These are phyloP conservation scores for Rhopilema esculentum DNA, from an alignment of 30 jellyfish, hydroid and myxozoan species.

Conservation along the genomic window DNA sequence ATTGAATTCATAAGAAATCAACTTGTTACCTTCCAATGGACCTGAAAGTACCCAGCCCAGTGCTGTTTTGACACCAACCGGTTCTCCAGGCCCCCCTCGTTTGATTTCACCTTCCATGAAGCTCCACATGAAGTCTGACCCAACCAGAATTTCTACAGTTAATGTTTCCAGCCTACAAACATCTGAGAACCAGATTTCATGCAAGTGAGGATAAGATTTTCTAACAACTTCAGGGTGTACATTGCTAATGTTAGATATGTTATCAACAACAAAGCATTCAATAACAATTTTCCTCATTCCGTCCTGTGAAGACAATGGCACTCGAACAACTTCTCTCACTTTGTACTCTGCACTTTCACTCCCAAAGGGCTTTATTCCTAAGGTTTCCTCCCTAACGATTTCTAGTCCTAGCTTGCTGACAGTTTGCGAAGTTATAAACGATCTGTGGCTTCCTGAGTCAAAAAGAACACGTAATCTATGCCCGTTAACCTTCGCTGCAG, in stretches of 20 bases:
- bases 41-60: slow-evolving; percentile 32
- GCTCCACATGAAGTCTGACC: neutral
- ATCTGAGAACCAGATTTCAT: slow-evolving; percentile 18
- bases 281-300: neutral
- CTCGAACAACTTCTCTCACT: neutral
- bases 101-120: slow-evolving; percentile 7
- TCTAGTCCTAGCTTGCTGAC: too few species aligned
- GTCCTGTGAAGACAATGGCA: neutral
- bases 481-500: slow-evolving; percentile 5
- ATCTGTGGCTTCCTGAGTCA: too few species aligned
- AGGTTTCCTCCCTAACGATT: too few species aligned
- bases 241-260: neutral
- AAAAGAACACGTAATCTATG: too few species aligned
- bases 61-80: slow-evolving; percentile 13
- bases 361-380: too few species aligned
- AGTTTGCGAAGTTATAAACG: too few species aligned
- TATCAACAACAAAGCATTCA: slow-evolving; percentile 16
- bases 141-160: neutral
- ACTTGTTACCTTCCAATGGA: slow-evolving; percentile 8
- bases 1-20: neutral
- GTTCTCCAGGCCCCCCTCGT: slow-evolving; percentile 42
- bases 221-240: slow-evolving; percentile 2
- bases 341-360: slow-evolving; percentile 13
- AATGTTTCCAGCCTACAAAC: slow-evolving; percentile 7
- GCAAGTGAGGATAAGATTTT: neutral